A percentile compares a stretch with the other conserved stretches of the same genome.
phyloP scores from a whole-genome alignment of 2,888 invertebrate genomes.

The Silvanus unidentatus region DNA sequence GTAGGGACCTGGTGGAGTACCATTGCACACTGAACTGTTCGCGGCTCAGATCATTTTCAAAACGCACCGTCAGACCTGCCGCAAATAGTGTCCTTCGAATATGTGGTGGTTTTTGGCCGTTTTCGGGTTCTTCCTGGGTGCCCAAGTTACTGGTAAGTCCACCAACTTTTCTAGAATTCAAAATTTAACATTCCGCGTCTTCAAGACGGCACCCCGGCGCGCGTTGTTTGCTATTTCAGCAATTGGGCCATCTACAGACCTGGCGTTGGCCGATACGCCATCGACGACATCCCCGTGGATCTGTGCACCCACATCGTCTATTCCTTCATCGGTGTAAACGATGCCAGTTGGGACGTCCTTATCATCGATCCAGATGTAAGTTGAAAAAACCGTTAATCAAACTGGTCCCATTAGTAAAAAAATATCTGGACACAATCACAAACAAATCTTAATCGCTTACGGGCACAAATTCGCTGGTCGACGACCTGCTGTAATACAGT shows the following conservation, averaged over 20 bases:
- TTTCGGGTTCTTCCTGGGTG: no score
- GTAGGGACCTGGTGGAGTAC: no score
- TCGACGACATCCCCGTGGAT: conserved; percentile 76
- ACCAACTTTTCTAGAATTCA: no score
- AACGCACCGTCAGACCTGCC: no score
- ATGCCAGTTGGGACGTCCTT: conserved; percentile 68
- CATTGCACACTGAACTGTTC: no score
- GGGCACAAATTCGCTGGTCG: no score
- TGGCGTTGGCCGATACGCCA: conserved; percentile 72
- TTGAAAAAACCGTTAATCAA: neutral
- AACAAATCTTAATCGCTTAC: no score
- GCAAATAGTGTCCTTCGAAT: no score
- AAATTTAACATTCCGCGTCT: neutral
- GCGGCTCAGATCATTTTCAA: no score
- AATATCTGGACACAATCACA: neutral
- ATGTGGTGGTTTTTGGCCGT: no score
- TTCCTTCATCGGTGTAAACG: conserved; percentile 81
- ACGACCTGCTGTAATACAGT: no score
- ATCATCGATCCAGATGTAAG: conserved; percentile 74
- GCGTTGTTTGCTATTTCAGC: conserved; percentile 61
- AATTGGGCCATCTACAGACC: conserved; percentile 85
- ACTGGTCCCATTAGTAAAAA: neutral
- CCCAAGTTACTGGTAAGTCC: no score
- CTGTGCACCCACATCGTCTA: conserved; percentile 83
- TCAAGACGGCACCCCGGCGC: conserved; percentile 33